Conservation (phyloP, 2,888 invertebrate species). For the Agrotis segetum region DNA sequence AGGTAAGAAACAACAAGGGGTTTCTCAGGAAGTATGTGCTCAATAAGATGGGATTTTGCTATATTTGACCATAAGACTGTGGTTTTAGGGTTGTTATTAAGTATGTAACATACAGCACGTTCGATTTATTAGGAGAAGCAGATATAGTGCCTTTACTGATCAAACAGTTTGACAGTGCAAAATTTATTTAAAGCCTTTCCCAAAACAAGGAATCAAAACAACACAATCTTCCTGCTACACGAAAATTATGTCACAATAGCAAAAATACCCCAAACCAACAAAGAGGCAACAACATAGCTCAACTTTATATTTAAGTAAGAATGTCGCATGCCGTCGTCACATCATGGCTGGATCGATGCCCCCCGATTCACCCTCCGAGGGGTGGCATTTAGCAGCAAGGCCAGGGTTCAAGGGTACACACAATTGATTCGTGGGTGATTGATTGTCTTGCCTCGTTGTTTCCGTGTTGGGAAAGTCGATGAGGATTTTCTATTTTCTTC, state of each 20-base stretch:
- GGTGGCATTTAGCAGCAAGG: slow-evolving; percentile 47
- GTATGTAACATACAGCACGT: too few relatives aligned
- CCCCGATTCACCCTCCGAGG: slow-evolving; percentile 34
- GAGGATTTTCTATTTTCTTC: slow-evolving; percentile 12
- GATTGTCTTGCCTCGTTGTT: slow-evolving; percentile 32
- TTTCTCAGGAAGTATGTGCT: too few relatives aligned
- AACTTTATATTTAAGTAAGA: slow-evolving; percentile 34
- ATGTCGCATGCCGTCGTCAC: slow-evolving; percentile 53
- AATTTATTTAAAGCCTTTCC: background rate
- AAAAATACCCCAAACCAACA: slow-evolving; percentile 9
- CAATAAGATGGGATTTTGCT: too few relatives aligned
- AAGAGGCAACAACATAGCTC: slow-evolving; percentile 14
- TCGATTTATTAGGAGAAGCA: too few relatives aligned
- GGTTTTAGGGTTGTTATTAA: too few relatives aligned
- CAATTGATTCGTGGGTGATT: slow-evolving; percentile 55
- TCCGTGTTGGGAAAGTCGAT: slow-evolving; percentile 38
- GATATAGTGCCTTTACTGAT: too few relatives aligned
- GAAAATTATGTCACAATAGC: slow-evolving; percentile 5
- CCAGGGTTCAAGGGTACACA: slow-evolving; percentile 58
- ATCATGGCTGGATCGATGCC: slow-evolving; percentile 52
- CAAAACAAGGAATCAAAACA: background rate
- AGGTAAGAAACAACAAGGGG: too few relatives aligned
- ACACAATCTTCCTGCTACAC: background rate
- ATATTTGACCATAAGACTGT: too few relatives aligned
- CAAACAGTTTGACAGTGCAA: background rate